Percentiles rank a stretch among this genome's conserved stretches.
These are phyloP conservation scores for Thymallus thymallus DNA, from an alignment of 2,113 vertebrate genomes.

Conservation along the genomic window DNA sequence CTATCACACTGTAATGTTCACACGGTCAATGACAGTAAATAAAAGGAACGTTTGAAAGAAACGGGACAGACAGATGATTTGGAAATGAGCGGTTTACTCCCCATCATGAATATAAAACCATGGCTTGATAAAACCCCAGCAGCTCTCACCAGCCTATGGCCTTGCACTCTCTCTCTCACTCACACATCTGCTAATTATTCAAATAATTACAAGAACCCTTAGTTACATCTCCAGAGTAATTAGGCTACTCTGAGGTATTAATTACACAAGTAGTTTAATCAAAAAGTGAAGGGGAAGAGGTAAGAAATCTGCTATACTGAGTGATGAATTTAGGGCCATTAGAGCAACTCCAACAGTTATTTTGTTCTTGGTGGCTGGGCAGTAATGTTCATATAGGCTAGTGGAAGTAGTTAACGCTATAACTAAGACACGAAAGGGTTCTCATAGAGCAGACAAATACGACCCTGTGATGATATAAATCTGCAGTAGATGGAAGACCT, in stretches of 20 bases:
- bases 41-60: no score
- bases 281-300: not conserved
- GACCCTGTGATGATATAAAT: not conserved
- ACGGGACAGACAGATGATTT: no score
- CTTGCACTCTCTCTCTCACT: not conserved
- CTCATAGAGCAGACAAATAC: not conserved
- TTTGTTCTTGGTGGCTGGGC: not conserved
- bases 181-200: constrained; percentile 6
- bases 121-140: no score
- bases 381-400: no score
- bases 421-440: not conserved
- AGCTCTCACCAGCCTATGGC: no score
- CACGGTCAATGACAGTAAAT: no score
- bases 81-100: no score
- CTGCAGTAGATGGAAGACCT: not conserved
- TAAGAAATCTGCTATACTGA: not conserved
- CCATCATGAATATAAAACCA: no score
- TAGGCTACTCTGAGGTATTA: not conserved
- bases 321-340: not conserved
- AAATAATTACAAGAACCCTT: not conserved
- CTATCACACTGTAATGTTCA: no score
- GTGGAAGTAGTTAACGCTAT: no score
- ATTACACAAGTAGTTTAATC: constrained; percentile 6
- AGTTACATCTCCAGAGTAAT: constrained; percentile 14
- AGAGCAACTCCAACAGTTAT: not conserved